These are phyloP conservation scores for Chymomyza procnemis DNA, from an alignment of 2,888 invertebrate genomes.

Conservation along the genomic window DNA sequence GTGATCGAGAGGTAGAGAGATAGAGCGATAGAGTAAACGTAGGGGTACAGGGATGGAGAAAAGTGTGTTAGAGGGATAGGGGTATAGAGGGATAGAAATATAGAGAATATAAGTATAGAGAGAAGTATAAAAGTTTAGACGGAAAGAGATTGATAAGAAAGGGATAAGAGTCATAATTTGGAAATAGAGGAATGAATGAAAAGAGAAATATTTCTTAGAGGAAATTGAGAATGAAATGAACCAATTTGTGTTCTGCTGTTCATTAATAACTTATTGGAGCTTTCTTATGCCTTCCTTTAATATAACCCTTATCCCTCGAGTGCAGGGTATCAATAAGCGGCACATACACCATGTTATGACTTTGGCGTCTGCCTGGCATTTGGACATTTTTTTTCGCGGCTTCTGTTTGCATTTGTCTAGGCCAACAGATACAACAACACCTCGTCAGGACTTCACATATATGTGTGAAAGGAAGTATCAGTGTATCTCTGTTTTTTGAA, in stretches of 20 bases:
- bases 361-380: constrained; percentile 6
- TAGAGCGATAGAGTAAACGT: neutral
- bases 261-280: no score
- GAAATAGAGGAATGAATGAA: no score
- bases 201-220: no score
- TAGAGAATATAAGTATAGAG: no score
- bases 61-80: neutral
- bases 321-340: neutral
- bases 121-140: no score
- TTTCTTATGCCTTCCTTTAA: neutral
- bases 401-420: constrained; percentile 38
- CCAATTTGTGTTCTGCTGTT: no score
- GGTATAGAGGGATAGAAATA: constrained; percentile 17
- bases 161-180: no score
- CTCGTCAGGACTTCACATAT: constrained; percentile 20
- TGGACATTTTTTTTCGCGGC: constrained; percentile 56
- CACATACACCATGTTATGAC: neutral
- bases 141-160: no score
- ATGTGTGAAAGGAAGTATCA: constrained; percentile 17
- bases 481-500: constrained; percentile 21
- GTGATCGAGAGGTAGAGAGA: no score
- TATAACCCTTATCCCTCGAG: neutral
- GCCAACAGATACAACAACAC: constrained; percentile 39
- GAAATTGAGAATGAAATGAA: no score
- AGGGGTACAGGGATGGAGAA: constrained; percentile 2